These are phyloP conservation scores for Drosophila novamexicana DNA, from an alignment of 1,140 invertebrate genomes.

Conservation along the genomic window DNA sequence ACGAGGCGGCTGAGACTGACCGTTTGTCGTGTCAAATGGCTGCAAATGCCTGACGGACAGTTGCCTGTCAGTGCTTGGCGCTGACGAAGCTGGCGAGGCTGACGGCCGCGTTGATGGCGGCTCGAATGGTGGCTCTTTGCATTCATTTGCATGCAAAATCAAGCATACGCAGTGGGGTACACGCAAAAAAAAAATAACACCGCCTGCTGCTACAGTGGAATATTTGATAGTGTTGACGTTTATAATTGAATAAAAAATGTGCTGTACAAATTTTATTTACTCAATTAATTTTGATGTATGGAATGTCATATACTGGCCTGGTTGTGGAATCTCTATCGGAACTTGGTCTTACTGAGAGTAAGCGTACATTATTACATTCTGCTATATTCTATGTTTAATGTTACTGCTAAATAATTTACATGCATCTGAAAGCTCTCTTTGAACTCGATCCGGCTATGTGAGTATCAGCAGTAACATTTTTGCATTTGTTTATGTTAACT, in stretches of 20 bases:
- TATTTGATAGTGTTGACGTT: neutral
- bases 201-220: constrained; percentile 42
- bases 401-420: too few species aligned
- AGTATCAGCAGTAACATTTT: neutral
- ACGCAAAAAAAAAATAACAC: neutral
- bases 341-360: too few species aligned
- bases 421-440: neutral
- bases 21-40: constrained; percentile 19
- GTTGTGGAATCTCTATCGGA: too few species aligned
- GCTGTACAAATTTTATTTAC: constrained; percentile 8
- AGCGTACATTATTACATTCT: too few species aligned
- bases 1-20: neutral
- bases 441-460: neutral
- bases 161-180: constrained; percentile 38
- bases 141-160: constrained; percentile 81
- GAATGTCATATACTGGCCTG: too few species aligned
- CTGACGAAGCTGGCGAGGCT: constrained; percentile 51
- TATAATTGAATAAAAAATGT: constrained; percentile 7
- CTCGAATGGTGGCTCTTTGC: constrained; percentile 74
- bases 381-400: too few species aligned
- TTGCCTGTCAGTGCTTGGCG: constrained; percentile 34
- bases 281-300: neutral
- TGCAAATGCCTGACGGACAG: constrained; percentile 38
- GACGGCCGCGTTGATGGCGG: constrained; percentile 67
- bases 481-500: neutral